These are phyloP conservation scores for Champsocephalus esox DNA, from an alignment of 2,797 vertebrate species.

Conservation along the genomic window DNA sequence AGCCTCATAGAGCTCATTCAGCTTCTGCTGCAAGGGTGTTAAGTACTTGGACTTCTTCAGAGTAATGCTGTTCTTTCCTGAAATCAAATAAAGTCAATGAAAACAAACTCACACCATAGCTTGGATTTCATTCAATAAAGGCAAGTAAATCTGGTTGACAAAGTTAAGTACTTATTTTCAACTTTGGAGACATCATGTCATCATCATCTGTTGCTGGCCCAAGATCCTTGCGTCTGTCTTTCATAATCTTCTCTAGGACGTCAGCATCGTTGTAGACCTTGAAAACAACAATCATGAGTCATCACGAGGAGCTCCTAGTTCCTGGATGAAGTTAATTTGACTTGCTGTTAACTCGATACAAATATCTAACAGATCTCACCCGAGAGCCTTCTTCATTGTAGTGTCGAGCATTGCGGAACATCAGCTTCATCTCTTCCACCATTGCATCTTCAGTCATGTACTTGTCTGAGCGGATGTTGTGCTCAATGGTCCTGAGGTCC, in stretches of 20 bases:
- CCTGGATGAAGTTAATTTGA: not conserved
- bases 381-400: conserved; percentile 98
- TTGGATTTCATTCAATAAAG: conserved; percentile 8
- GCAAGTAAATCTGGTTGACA: not conserved
- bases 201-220: conserved; percentile 94
- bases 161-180: conserved; percentile 93
- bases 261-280: conserved; percentile 98
- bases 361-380: conserved; percentile 76
- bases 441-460: conserved; percentile 92
- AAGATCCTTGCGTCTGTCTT: conserved; percentile 94
- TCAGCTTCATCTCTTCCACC: conserved; percentile 96
- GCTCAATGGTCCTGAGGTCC: conserved; percentile 96
- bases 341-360: not conserved
- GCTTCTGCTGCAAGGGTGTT: conserved; percentile 97
- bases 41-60: conserved; percentile 98
- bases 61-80: conserved; percentile 95
- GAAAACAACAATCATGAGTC: conserved; percentile 24
- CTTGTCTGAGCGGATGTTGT: conserved; percentile 96
- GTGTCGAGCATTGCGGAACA: conserved; percentile 98
- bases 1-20: conserved; percentile 98
- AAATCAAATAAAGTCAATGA: conserved; percentile 46
- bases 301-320: not conserved
- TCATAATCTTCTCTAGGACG: conserved; percentile 95
- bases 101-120: not conserved
- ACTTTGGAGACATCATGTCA: conserved; percentile 93